Base-by-base conservation (phyloP, 2,888 invertebrate genomes). In the Lapara coniferarum region DNA sequence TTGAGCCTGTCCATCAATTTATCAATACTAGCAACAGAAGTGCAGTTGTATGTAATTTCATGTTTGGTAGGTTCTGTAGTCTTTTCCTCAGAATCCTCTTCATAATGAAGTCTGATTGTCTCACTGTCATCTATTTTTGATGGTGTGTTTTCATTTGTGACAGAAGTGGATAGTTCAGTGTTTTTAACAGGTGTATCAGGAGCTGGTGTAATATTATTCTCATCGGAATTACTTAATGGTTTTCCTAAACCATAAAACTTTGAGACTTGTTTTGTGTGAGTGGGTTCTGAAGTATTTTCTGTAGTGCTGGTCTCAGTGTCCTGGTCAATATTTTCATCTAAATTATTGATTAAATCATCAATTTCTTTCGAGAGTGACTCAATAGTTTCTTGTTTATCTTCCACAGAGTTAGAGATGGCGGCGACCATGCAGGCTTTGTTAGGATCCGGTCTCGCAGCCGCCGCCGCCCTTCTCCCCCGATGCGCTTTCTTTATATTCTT, bases 1-100 rank as follows among this genome's bases (percentile, higher is more conserved):
- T 93, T 94, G 67, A 94, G 85, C 78, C 93, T 90, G 69, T 93
- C 93, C 90, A 94, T 94, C 46, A 94, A 83, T 75, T 93, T 94
- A 73, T 93, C 94, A 78, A 94, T 94, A 75, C 92, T 93, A 16
- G 93, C 91, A 25, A 91, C 90, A 59, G 89, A 80, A 53, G 83
- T 88, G 71, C 87, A 86, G 75, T 91, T 92, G 74, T 87, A 93
- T 46, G 89, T 81, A 71, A 90, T 85, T 70, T 91, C 92, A 71
- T 83, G 86, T 74, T 88, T 89, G 10, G 81, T 78, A 25, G 81
- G 77, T 58, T 93, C 93, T 63, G 83, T 80, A 16, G 86, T 81
- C 73, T 91, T 91, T 66, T 93, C 93, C 25, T 82, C 83, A 0
- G 91, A 86, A 74, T 93, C 92, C 67, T 90, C 91, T 70, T 93